Evolutionary conservation across 2,888 invertebrate genomes (phyloP), one percentile per base, ranked within the genome.

Genomic region (Neelides folsomi): DNA sequence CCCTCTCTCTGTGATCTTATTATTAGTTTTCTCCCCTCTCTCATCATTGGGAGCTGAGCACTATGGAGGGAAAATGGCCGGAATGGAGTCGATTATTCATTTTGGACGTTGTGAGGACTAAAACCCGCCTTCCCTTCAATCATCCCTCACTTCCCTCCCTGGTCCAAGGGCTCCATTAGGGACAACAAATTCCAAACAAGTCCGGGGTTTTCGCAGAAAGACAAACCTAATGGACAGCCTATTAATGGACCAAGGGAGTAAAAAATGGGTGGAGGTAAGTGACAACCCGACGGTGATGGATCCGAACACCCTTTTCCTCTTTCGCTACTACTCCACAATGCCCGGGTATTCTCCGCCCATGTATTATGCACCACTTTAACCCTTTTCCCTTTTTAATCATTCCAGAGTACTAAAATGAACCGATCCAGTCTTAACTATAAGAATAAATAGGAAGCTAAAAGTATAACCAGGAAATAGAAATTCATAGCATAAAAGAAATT

Each of bases 31-130:
- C n/a, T n/a, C 27, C 7, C 27, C 27, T 7, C 7, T 27, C 27
- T 27, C 27, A 27, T 27, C 27, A 27, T 27, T 27, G 4, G 7
- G 7, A 3, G 7, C 27, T 27, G 27, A 27, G 3, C 27, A 5
- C 27, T 3, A 27, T 27, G 7, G 53, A 60, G 52, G 55, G 58
- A 63, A 63, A 64, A 60, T 60, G 61, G 63, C 59, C 56, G 63
- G 62, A 62, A 62, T 62, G 59, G 58, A 59, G 59, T 55, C 51
- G 49, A 64, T 64, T 56, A 60, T 62, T 64, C 64, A 64, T 64
- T 59, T 59, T 55, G 54, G 58, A 56, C 56, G 44, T 56, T 56
- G 47, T 35, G 42, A 51, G 55, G 49, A 52, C 45, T 49, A 48
- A 54, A 54, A 58, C 60, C 60, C 59, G 62, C 62, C 62, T 60